Evolutionary conservation across 2,113 vertebrate genomes (phyloP).

Genomic region (Xenopus laevis): DNA sequence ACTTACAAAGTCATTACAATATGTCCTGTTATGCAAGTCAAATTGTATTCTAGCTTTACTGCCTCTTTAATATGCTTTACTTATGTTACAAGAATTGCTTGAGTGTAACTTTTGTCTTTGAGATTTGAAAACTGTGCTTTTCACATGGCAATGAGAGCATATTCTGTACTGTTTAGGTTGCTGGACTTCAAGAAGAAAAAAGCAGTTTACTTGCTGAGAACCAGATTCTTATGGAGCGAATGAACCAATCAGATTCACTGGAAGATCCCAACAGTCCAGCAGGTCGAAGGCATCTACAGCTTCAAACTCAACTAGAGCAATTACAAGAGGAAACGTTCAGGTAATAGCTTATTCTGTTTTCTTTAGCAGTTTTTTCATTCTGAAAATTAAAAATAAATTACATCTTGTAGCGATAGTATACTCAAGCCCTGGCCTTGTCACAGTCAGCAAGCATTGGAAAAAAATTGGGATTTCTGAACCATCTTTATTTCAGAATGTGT

Average conservation of each 20-base stretch:
- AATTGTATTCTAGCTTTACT: background rate
- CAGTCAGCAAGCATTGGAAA: no score
- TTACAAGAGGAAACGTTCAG: conserved; percentile 97
- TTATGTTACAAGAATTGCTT: background rate
- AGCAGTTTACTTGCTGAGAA: conserved; percentile 93
- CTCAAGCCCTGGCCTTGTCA: no score
- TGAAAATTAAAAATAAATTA: no score
- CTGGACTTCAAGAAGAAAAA: conserved; percentile 93
- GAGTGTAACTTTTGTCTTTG: background rate
- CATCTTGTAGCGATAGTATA: no score
- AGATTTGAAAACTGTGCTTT: background rate
- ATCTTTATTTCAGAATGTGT: no score
- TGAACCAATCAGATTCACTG: conserved; percentile 95
- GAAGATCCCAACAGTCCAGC: conserved; percentile 96
- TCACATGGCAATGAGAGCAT: background rate
- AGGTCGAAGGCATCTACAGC: conserved; percentile 88
- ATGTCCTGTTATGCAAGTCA: background rate
- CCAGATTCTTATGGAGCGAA: conserved; percentile 91
- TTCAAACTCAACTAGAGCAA: conserved; percentile 93
- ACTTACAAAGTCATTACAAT: no score
- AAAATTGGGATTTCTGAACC: no score
- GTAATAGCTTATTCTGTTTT: conserved; percentile 51
- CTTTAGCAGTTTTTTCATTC: no score
- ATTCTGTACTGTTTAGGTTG: conserved; percentile 69
- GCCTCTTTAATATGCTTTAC: background rate